These are phyloP conservation scores for Corydoras sp. DNA, from an alignment of 2,113 vertebrate species.

Conservation along the genomic window DNA sequence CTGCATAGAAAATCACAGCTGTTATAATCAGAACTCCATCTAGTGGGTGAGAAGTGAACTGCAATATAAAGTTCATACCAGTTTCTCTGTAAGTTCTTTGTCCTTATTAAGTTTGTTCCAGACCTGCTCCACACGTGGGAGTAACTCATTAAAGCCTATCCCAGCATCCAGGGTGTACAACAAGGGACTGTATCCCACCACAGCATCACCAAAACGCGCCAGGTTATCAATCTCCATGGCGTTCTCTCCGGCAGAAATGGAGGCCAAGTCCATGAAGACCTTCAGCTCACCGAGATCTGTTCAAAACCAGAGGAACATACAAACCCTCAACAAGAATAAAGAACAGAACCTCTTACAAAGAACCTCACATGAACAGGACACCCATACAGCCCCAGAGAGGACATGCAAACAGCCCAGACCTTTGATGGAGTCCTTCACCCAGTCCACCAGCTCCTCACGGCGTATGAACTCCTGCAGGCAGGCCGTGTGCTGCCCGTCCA, in stretches of 20 bases:
- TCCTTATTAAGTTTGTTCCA: conserved; percentile 59
- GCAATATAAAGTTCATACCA: conserved; percentile 44
- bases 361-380: no score
- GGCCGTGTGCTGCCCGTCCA: conserved; percentile 48
- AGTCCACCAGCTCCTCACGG: conserved; percentile 52
- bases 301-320: background rate
- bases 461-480: conserved; percentile 60
- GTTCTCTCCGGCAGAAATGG: conserved; percentile 69
- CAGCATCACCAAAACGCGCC: conserved; percentile 62
- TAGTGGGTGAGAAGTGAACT: no score
- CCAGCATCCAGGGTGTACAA: conserved; percentile 51
- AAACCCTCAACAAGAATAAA: no score
- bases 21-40: no score
- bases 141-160: conserved; percentile 53
- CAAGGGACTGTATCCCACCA: conserved; percentile 62
- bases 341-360: no score
- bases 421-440: conserved; percentile 57
- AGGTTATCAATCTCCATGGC: conserved; percentile 66
- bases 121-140: conserved; percentile 51
- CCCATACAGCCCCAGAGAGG: no score
- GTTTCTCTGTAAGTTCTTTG: conserved; percentile 59
- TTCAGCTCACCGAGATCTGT: conserved; percentile 61
- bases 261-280: conserved; percentile 65
- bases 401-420: conserved; percentile 35
- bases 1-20: conserved; percentile 44